Evolutionary conservation across 1,140 invertebrate genomes (phyloP).

Genomic region (Zaprionus tsacasi): DNA sequence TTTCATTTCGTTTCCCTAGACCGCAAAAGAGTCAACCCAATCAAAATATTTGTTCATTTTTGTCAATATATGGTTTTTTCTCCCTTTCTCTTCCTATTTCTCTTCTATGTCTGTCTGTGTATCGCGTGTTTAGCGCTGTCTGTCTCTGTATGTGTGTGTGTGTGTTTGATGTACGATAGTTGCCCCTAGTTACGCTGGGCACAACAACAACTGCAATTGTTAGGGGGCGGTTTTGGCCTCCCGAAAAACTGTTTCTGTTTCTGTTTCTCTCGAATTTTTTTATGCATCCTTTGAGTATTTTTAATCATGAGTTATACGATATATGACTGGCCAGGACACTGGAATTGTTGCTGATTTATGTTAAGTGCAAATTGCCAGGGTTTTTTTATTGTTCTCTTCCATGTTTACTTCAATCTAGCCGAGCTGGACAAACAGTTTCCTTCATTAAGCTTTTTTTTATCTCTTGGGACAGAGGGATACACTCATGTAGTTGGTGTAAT

Average conservation of each 20-base stretch:
- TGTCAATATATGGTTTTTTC: conserved; percentile 17
- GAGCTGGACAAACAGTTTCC: conserved; percentile 2
- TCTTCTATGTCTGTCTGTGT: not conserved
- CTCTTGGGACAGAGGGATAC: not conserved
- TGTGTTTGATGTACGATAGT: conserved; percentile 40
- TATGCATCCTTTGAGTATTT: conserved; percentile 79
- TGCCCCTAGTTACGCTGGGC: conserved; percentile 69
- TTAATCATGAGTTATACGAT: conserved; percentile 64
- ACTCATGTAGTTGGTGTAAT: not conserved
- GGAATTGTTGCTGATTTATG: conserved; percentile 68
- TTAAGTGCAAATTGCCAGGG: conserved; percentile 56
- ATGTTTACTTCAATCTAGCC: not conserved
- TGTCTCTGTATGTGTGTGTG: conserved; percentile 26
- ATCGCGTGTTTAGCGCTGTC: conserved; percentile 2
- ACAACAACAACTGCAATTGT: conserved; percentile 46
- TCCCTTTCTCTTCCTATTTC: not conserved
- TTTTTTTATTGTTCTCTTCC: not conserved
- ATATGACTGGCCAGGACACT: conserved; percentile 51
- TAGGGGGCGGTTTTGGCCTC: not conserved
- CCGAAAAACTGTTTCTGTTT: conserved; percentile 26
- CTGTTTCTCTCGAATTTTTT: conserved; percentile 31
- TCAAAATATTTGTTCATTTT: conserved; percentile 43
- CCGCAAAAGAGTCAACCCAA: not conserved
- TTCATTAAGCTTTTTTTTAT: not conserved
- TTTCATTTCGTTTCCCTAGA: conserved; percentile 23